These are phyloP conservation scores for Steromphala cineraria DNA, from an alignment of 2,888 invertebrate species.

Conservation along the genomic window DNA sequence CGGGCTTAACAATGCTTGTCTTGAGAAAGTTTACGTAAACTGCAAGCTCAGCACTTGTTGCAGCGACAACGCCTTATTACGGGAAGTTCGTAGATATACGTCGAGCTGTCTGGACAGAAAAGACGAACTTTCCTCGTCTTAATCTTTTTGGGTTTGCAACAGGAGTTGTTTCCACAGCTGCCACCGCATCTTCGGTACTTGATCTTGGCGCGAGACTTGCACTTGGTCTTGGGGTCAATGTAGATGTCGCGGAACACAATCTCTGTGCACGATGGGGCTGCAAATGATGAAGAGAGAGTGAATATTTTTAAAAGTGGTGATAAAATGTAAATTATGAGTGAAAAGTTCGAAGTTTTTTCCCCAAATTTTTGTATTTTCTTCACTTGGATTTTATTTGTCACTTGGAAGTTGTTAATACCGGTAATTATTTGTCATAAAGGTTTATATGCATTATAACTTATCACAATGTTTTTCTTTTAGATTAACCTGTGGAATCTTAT, in stretches of 20 bases:
- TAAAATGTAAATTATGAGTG: too few relatives aligned
- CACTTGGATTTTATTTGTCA: too few relatives aligned
- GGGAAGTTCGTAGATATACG: constrained; percentile 96
- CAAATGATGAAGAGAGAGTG: constrained; percentile 38
- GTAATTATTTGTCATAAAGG: too few relatives aligned
- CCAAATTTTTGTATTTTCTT: too few relatives aligned
- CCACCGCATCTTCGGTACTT: constrained; percentile 91
- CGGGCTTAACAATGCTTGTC: neutral
- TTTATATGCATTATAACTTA: too few relatives aligned
- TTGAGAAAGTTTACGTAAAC: neutral
- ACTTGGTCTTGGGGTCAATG: constrained; percentile 87
- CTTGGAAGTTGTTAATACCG: too few relatives aligned
- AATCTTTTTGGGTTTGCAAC: constrained; percentile 93
- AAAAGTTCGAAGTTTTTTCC: too few relatives aligned
- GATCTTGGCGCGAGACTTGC: constrained; percentile 91
- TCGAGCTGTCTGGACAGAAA: constrained; percentile 90
- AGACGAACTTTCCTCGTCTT: constrained; percentile 96
- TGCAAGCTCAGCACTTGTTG: constrained; percentile 73
- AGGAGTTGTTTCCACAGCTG: constrained; percentile 81
- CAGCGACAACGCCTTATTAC: constrained; percentile 97
- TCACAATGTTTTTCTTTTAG: too few relatives aligned
- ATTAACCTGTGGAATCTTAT: too few relatives aligned
- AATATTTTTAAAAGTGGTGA: too few relatives aligned
- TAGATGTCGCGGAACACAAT: constrained; percentile 93
- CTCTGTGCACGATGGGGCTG: constrained; percentile 88